A percentile compares a stretch with the other conserved stretches of the same genome.
phyloP scores from a whole-genome alignment of 2,888 invertebrate species.

The Zaprionus bogoriensis region DNA sequence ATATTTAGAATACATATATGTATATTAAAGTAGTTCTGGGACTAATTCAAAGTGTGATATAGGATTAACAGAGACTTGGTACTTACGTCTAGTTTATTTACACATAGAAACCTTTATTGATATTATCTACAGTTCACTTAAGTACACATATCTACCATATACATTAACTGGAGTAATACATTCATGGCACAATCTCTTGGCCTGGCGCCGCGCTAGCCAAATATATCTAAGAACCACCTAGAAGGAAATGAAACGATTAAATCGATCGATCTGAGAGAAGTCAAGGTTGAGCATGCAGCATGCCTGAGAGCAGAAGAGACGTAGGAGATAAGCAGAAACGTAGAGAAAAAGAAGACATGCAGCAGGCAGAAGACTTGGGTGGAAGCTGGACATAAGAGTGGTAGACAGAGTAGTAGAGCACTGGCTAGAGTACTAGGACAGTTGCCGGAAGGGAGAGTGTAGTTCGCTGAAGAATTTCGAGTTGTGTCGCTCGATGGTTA shows the following conservation, averaged over 20 bases:
- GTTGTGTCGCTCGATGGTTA: conserved; percentile 82
- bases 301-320: conserved; percentile 9
- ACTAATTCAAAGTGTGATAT: no score
- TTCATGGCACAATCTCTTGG: conserved; percentile 68
- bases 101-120: conserved; percentile 39
- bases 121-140: conserved; percentile 59
- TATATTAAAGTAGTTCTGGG: no score
- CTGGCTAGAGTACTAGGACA: background rate
- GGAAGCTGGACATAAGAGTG: background rate
- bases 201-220: conserved; percentile 68
- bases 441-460: conserved; percentile 30
- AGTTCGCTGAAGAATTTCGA: conserved; percentile 61
- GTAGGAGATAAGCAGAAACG: background rate
- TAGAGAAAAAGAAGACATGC: background rate
- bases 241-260: conserved; percentile 67
- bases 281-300: conserved; percentile 8
- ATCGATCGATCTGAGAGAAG: conserved; percentile 35
- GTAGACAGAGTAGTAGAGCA: background rate
- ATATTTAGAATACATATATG: no score
- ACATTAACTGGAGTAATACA: conserved; percentile 66
- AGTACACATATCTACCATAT: conserved; percentile 16
- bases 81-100: background rate
- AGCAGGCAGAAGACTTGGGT: background rate
- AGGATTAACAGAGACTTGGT: no score
- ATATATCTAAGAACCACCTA: conserved; percentile 82